These are phyloP conservation scores for Pseudochromis fuscus DNA, from an alignment of 2,797 vertebrate species.

Conservation along the genomic window DNA sequence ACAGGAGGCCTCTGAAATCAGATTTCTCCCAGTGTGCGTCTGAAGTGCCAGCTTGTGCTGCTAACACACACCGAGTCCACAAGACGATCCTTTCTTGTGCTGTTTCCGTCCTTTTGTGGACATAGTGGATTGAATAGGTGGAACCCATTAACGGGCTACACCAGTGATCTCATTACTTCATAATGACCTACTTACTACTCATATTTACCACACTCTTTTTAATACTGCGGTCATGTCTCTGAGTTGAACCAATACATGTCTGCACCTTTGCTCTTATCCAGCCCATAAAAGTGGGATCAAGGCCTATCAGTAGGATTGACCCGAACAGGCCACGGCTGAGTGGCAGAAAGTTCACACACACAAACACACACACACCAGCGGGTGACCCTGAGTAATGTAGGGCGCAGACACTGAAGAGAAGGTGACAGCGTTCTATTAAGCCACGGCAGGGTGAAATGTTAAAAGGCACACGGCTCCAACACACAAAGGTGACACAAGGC, in stretches of 20 bases:
- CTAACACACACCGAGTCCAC: constrained; percentile 19
- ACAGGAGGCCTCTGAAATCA: constrained; percentile 50
- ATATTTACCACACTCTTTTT: neutral
- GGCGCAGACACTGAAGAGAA: constrained; percentile 10
- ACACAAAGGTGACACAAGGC: neutral
- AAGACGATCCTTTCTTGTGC: neutral
- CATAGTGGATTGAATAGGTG: neutral
- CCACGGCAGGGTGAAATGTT: constrained; percentile 8
- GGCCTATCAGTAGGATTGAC: constrained; percentile 44
- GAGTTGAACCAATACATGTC: neutral
- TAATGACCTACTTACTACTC: constrained; percentile 1
- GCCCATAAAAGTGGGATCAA: constrained; percentile 49
- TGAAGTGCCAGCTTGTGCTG: constrained; percentile 24
- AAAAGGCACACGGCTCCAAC: constrained; percentile 22
- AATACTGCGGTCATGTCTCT: constrained; percentile 9
- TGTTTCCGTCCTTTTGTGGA: neutral
- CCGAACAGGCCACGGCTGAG: constrained; percentile 35
- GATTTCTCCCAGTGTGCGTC: constrained; percentile 38
- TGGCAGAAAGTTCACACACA: constrained; percentile 19
- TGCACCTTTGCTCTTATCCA: constrained; percentile 23
- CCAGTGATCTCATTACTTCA: neutral
- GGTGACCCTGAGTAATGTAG: constrained; percentile 20
- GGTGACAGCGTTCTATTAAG: constrained; percentile 25
- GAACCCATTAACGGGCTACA: constrained; percentile 9
- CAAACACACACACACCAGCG: constrained; percentile 32